Evolutionary conservation across 2,888 invertebrate genomes (phyloP).

Genomic region (Xestoiulus laeticollis): DNA sequence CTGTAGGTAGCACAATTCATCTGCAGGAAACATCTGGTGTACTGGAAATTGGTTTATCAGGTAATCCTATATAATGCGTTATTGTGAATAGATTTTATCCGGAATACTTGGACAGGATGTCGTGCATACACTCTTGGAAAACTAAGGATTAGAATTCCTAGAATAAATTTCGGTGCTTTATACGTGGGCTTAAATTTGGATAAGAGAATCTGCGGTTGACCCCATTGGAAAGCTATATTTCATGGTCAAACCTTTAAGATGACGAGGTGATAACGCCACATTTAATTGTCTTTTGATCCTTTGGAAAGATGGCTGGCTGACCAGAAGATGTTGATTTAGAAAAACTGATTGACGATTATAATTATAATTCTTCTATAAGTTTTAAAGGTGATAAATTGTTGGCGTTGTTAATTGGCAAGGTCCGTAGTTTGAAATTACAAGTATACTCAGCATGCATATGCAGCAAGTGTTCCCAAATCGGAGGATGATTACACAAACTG

Average conservation of each 20-base stretch:
- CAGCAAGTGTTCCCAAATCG: too few species aligned
- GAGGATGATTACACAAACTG: too few species aligned
- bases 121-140: not conserved
- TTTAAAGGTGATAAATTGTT: too few species aligned
- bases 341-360: too few species aligned
- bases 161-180: not conserved
- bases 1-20: too few species aligned
- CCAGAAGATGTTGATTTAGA: not conserved
- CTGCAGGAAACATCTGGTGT: not conserved
- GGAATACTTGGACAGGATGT: not conserved
- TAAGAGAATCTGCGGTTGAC: not conserved
- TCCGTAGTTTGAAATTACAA: too few species aligned
- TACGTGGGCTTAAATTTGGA: not conserved
- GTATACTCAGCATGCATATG: too few species aligned
- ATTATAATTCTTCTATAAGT: too few species aligned
- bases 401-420: too few species aligned
- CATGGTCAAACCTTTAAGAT: not conserved
- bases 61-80: not conserved
- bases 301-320: not conserved
- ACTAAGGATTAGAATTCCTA: not conserved
- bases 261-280: not conserved
- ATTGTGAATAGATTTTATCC: not conserved
- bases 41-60: not conserved
- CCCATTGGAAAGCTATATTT: not conserved
- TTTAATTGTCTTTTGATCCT: not conserved